Base-by-base conservation (phyloP, 2,888 invertebrate genomes). In the Chymomyza caudatula region DNA sequence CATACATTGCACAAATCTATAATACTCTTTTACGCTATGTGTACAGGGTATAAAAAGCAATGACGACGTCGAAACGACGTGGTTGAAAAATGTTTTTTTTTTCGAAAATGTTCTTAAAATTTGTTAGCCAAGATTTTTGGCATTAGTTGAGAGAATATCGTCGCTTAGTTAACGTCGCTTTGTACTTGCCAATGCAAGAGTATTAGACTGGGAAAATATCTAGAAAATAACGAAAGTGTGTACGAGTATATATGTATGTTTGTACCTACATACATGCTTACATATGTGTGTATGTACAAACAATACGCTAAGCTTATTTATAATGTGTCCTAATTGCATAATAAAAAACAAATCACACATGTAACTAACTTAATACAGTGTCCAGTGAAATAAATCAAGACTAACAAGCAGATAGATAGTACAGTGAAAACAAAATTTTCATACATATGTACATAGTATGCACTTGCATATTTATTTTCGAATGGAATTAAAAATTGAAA, bases 81-180 rank as follows among this genome's bases (percentile, higher is more conserved):
- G n/a, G n/a, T 63, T 70, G 80, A 67, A 71, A 82, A 79, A 79
- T n/a, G n/a, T n/a, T n/a, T n/a, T n/a, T n/a, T n/a, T 88, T 87
- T 88, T 85, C 75, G 74, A 77, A 82, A 79, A 37, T 37, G 11
- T 37, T 37, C 29, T 37, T 37, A 37, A 37, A 37, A 37, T 37
- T 37, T 37, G 29, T 37, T 37, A 11, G 29, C 29, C 29, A 37
- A 37, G 29, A 37, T 37, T 73, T 84, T 87, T 88, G 88, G 86
- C 90, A 89, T 90, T 89, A 90, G 90, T 90, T 90, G 89, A 90
- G 90, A 90, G 89, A 90, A 90, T 88, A 89, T 88, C 90, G 89
- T 90, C 90, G 90, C 89, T 90, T 89, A 87, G 89, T 89, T 87
- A 89, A 90, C 89, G 88, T 90, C 89, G 88, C 85, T 78, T 51